Evolutionary conservation across 53 echinoderm and acorn worm species (phyloP).

Genomic region (Antedon mediterranea): DNA sequence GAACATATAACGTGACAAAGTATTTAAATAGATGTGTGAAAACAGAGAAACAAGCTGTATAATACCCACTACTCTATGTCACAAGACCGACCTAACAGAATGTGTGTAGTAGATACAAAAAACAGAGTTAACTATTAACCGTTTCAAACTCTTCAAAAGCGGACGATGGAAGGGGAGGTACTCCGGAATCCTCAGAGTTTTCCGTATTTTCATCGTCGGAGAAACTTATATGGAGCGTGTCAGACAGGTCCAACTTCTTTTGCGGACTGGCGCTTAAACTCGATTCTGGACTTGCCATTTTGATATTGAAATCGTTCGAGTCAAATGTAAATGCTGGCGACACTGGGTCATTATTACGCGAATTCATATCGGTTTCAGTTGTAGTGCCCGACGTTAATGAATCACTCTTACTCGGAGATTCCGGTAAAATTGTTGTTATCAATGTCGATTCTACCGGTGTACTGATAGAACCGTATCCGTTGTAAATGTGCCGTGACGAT

Average conservation of each 20-base stretch:
- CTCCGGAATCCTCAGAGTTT: slow-evolving; percentile 91
- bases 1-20: too few relatives aligned
- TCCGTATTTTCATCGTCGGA: slow-evolving; percentile 97
- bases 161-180: slow-evolving; percentile 52
- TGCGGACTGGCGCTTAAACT: not conserved
- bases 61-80: too few relatives aligned
- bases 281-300: not conserved
- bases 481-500: not conserved
- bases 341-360: not conserved
- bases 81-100: too few relatives aligned
- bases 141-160: not conserved
- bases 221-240: slow-evolving; percentile 93
- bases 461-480: not conserved
- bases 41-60: too few relatives aligned
- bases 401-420: not conserved
- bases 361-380: not conserved
- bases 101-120: not conserved
- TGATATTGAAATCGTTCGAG: slow-evolving; percentile 5
- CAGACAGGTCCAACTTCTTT: slow-evolving; percentile 27
- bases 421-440: not conserved
- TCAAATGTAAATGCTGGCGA: slow-evolving; percentile 4
- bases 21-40: too few relatives aligned
- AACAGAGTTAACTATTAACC: not conserved
- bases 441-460: not conserved
- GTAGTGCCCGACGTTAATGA: not conserved